phyloP scores from a whole-genome alignment of 1,140 invertebrate species.

The Pissodes strobi region DNA sequence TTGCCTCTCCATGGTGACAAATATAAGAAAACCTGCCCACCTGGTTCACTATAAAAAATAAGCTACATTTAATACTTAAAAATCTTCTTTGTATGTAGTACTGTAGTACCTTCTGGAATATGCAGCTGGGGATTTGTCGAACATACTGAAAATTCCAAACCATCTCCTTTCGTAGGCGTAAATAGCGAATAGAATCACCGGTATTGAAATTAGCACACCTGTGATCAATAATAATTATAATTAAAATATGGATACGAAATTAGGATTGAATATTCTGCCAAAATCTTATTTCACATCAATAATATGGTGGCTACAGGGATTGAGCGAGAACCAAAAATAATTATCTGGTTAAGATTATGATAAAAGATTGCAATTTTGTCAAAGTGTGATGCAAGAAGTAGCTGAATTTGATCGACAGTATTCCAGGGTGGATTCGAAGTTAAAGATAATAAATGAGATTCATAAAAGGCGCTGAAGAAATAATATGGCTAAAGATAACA shows the following conservation, averaged over 20 bases:
- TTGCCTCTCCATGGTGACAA: too few relatives aligned
- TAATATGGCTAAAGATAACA: too few relatives aligned
- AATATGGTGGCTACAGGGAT: too few relatives aligned
- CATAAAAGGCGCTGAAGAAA: too few relatives aligned
- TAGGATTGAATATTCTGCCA: constrained; percentile 19
- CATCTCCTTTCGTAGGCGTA: constrained; percentile 67
- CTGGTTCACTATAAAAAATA: too few relatives aligned
- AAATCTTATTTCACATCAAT: too few relatives aligned
- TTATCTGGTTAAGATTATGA: neutral
- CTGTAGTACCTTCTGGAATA: constrained; percentile 73
- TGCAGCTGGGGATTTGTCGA: constrained; percentile 57
- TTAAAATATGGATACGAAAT: neutral
- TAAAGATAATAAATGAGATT: too few relatives aligned
- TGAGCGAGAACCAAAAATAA: neutral
- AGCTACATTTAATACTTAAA: too few relatives aligned
- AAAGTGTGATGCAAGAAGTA: too few relatives aligned
- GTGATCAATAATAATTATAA: constrained; percentile 21
- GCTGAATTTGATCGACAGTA: too few relatives aligned
- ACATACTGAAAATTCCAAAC: constrained; percentile 57
- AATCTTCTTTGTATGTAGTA: constrained; percentile 28
- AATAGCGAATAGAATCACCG: constrained; percentile 62
- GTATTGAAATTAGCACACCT: constrained; percentile 68
- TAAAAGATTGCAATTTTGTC: neutral
- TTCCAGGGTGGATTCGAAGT: too few relatives aligned
- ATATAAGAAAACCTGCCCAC: too few relatives aligned